Conservation (phyloP, 2,888 invertebrate species). For the Spilarctia lutea region DNA sequence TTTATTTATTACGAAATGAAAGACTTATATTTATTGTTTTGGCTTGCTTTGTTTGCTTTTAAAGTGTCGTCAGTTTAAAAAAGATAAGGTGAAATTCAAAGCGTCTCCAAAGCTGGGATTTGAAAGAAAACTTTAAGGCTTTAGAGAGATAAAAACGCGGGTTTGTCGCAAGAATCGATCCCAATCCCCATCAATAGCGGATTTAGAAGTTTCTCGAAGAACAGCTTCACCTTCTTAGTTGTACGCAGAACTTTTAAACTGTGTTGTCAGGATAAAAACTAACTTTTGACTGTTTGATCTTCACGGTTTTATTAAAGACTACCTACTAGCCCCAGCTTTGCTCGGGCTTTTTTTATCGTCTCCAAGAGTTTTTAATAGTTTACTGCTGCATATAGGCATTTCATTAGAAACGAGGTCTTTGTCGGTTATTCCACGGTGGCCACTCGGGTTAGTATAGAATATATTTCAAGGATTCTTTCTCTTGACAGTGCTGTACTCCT, state of each 20-base stretch:
- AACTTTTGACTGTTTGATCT: slow-evolving; percentile 23
- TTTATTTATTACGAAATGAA: not conserved
- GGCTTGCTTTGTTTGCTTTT: not conserved
- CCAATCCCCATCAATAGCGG: slow-evolving; percentile 44
- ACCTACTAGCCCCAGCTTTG: no score
- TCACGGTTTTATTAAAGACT: slow-evolving; percentile 5
- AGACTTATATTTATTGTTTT: not conserved
- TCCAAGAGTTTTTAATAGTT: no score
- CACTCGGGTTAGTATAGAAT: no score
- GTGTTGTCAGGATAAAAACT: slow-evolving; percentile 23
- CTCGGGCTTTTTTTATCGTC: no score
- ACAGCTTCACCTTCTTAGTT: slow-evolving; percentile 40
- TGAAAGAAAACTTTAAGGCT: slow-evolving; percentile 45
- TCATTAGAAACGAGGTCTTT: no score
- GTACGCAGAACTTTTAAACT: slow-evolving; percentile 28
- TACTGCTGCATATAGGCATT: no score
- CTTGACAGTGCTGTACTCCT: no score
- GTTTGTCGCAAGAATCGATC: slow-evolving; percentile 46
- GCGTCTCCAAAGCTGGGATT: slow-evolving; percentile 36
- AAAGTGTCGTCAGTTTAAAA: slow-evolving; percentile 19
- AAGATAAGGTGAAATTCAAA: slow-evolving; percentile 35
- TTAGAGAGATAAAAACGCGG: slow-evolving; percentile 45
- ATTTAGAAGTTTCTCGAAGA: slow-evolving; percentile 41
- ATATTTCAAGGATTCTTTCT: no score
- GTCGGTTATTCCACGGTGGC: no score